A percentile compares a stretch with the other conserved stretches of the same genome.
Evolutionary conservation across 2,797 vertebrate species (phyloP).

Genomic region (Mastacembelus armatus): DNA sequence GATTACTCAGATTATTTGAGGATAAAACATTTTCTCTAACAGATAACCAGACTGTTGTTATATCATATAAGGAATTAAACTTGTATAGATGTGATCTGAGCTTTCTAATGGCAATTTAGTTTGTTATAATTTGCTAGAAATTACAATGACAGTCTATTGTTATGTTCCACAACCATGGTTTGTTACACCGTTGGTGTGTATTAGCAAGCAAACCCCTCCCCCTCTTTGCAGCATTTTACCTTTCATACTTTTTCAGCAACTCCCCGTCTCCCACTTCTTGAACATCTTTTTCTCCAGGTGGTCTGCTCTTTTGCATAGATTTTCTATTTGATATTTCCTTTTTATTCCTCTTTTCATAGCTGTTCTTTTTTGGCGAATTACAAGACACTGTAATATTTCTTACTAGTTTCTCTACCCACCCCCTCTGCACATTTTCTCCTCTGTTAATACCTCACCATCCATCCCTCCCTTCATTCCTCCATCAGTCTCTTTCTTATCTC

Average conservation of each 20-base stretch:
- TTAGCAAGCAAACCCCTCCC: conserved; percentile 9
- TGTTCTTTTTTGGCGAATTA: conserved; percentile 7
- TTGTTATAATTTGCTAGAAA: not conserved
- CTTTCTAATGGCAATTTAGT: not conserved
- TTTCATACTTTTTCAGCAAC: conserved; percentile 12
- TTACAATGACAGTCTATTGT: not conserved
- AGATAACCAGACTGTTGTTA: conserved; percentile 15
- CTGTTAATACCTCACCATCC: conserved; percentile 8
- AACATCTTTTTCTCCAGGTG: conserved; percentile 13
- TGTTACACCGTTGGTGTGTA: not conserved
- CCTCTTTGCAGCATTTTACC: conserved; percentile 32
- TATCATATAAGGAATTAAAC: conserved; percentile 8
- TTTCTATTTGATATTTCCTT: conserved; percentile 12
- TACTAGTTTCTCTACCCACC: not conserved
- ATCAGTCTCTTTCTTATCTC: not conserved
- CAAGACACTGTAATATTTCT: conserved; percentile 10
- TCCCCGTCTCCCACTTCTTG: not conserved
- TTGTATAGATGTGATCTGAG: conserved; percentile 7
- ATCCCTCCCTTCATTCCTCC: not conserved
- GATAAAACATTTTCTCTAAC: too few relatives aligned
- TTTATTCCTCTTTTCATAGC: not conserved
- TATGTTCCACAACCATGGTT: not conserved
- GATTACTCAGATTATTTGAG: too few relatives aligned
- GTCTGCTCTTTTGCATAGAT: conserved; percentile 13
- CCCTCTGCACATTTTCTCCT: conserved; percentile 1